Evolutionary conservation across 2,797 vertebrate species (phyloP), one percentile per base, ranked within the genome.

Genomic region (Pipistrellus pygmaeus): DNA sequence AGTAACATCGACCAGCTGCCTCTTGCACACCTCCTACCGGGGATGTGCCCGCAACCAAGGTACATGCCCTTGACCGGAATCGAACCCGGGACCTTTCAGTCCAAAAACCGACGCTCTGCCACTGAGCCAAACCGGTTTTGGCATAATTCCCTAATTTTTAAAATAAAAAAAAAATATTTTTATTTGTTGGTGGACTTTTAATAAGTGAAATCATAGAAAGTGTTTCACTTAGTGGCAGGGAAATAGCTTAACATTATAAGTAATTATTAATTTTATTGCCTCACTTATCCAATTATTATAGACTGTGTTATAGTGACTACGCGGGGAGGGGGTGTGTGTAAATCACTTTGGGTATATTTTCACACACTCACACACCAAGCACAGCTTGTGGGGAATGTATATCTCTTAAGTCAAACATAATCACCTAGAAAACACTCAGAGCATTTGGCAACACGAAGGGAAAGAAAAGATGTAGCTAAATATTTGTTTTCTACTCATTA

Each of bases 111-210:
- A 41, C 38, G 6, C 38, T 41, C 38, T 41, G 7, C 6, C 38
- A 41, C 38, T 41, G 38, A 41, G 38, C 38, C 38, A 41, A 41
- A 41, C 38, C 38, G 38, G 38, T 41, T 41, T 41, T 41, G 38
- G 38, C 14, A 53, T 55, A 69, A 35, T 20, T 94, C 27, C 46
- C 46, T 48, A 48, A 12, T 48, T 48, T 48, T 48, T 48, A 76
- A 85, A 55, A 41, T 21, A 68, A 86, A 75, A 80, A 80, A 87
- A 68, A 51, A 1, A 94, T n/a, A n/a, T 60, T 88, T 82, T 78
- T 44, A 44, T 44, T 44, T 44, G 44, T 44, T 83, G 21, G n/a
- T 53, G 21, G 86, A 55, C 11, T 78, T 69, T 71, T 69, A 78
- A 8, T 41, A 84, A 66, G n/a, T 72, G 21, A 94, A 51, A 90